These are phyloP conservation scores for Tricholauxania praeusta DNA, from an alignment of 2,888 invertebrate species.

Conservation along the genomic window DNA sequence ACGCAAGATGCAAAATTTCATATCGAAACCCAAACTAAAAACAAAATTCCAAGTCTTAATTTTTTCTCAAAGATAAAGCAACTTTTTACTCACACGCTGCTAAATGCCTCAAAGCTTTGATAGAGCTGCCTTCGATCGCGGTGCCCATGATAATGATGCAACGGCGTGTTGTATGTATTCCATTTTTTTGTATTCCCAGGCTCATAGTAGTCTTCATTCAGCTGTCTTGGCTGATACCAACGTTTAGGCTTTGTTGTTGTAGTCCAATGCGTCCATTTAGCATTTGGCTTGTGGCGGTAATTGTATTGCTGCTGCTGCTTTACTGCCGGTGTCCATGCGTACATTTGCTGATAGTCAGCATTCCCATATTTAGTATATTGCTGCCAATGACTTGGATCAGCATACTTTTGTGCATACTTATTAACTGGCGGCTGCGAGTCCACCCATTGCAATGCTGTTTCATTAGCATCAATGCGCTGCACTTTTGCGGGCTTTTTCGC, in stretches of 20 bases:
- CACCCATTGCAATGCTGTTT: slow-evolving; percentile 41
- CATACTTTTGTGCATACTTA: slow-evolving; percentile 41
- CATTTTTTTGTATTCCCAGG: background rate
- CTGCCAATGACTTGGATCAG: slow-evolving; percentile 50
- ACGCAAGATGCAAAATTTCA: slow-evolving; percentile 72
- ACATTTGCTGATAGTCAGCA: slow-evolving; percentile 29
- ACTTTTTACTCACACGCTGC: slow-evolving; percentile 52
- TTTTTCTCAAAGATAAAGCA: too few relatives aligned
- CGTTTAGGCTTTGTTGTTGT: slow-evolving; percentile 43
- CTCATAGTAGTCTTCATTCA: background rate
- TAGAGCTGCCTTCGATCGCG: slow-evolving; percentile 63
- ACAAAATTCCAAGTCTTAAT: background rate
- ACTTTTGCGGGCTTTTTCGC: slow-evolving; percentile 46
- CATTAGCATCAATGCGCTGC: slow-evolving; percentile 54
- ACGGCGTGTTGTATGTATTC: background rate
- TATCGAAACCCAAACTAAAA: slow-evolving; percentile 59
- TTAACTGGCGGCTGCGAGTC: slow-evolving; percentile 22
- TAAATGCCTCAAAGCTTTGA: slow-evolving; percentile 56
- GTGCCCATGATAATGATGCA: slow-evolving; percentile 56
- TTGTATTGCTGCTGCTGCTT: background rate
- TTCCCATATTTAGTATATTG: slow-evolving; percentile 54
- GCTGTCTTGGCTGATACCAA: slow-evolving; percentile 12
- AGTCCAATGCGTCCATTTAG: slow-evolving; percentile 56
- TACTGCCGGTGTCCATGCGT: slow-evolving; percentile 24
- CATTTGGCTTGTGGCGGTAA: background rate